phyloP scores from a whole-genome alignment of 1,140 invertebrate genomes.

The Wasmannia auropunctata region DNA sequence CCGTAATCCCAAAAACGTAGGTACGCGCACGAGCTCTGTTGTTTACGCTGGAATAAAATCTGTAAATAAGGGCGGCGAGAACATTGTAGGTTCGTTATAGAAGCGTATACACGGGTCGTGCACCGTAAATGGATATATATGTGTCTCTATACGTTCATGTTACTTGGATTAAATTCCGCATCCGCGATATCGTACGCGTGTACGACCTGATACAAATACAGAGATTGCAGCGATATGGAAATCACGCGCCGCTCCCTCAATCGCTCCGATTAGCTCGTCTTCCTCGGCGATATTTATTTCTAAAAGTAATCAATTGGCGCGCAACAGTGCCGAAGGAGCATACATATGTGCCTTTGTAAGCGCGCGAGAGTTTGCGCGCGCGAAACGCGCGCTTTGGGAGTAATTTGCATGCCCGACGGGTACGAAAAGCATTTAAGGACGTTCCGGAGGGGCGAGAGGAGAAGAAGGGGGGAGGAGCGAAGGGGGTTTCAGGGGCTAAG shows the following conservation, averaged over 20 bases:
- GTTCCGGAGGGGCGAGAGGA: conserved; percentile 6
- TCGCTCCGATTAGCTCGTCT: neutral
- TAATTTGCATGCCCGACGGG: conserved; percentile 17
- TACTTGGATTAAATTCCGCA: neutral
- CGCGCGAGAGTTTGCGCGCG: neutral
- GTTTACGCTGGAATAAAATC: conserved; percentile 26
- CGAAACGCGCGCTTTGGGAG: neutral
- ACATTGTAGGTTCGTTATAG: neutral
- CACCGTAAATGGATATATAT: neutral
- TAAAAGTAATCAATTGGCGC: neutral
- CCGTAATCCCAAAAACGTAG: neutral
- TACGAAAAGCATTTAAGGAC: conserved; percentile 43
- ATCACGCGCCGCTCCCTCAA: neutral
- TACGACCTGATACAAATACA: neutral
- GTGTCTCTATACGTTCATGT: neutral
- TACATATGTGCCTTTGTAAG: conserved; percentile 1
- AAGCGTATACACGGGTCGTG: neutral
- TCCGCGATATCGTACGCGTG: neutral
- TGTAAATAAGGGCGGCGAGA: conserved; percentile 1
- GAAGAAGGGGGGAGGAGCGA: too few species aligned
- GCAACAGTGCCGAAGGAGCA: neutral
- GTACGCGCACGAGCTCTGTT: neutral
- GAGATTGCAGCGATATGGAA: conserved; percentile 1
- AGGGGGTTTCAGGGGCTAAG: conserved; percentile 29
- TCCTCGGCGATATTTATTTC: neutral